Base-by-base conservation (phyloP, 2,888 invertebrate genomes). In the Cheilosia variabilis region DNA sequence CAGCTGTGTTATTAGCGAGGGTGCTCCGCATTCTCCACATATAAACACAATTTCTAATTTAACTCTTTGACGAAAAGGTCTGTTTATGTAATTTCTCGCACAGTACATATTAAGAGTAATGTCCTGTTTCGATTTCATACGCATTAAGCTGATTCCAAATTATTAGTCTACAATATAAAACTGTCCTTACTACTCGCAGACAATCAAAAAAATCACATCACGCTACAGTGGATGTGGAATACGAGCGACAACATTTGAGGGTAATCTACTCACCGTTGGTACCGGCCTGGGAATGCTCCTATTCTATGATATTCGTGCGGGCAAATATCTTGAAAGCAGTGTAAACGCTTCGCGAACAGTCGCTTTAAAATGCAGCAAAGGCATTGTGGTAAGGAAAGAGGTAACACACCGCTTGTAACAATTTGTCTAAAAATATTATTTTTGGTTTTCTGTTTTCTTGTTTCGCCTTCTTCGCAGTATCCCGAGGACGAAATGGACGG, bases 251-350 rank as follows among this genome's bases (percentile, higher is more conserved):
- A 96, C 96, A 92, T 98, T 98, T 92, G 95, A 96, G 88, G 97
- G 97, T 0, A 95, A 98, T 89, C 95, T 98, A 89, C 94, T 99
- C 87, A 98, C 98, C 2, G 97, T 98, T 87, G 98, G 98, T 19
- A 98, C 98, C 0, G 98, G 98, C 0, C 93, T 97, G 24, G 98
- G 98, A 19, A 95, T 97, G 93, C 93, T 99, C 1, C 95, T 98
- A 94, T 98, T 99, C 93, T 98, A 98, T 91, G 99, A 99, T 91
- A 93, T 98, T 81, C 94, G 97, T 89, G 97, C 97, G 31, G 96
- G 96, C 60, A 98, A 97, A 92, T 98, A 98, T 92, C 93, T 98
- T 66, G 98, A 98, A 90, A 97, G 97, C 87, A 96, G 96, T 90
- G 97, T 97, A 17, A 97, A 97, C 92, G 96, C 97, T 0, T 96